Base-by-base conservation (phyloP, 1,140 invertebrate genomes). In the Augochlora pura region DNA sequence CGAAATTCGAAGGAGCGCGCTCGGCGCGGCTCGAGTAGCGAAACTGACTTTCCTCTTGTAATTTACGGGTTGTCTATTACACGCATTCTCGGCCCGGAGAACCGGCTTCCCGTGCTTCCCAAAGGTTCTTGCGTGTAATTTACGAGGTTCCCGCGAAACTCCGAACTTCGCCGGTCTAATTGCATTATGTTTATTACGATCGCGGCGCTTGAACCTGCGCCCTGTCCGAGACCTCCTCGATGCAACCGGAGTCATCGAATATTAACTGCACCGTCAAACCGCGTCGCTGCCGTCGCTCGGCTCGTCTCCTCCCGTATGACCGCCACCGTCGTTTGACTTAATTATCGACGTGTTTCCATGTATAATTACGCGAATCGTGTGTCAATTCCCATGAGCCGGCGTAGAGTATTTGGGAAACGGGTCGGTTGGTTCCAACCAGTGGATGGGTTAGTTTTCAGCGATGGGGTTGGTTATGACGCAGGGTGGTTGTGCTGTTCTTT, bases 291-390 rank as follows among this genome's bases (percentile, higher is more conserved):
- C 14, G 38, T n/a, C n/a, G n/a, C n/a, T n/a, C n/a, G n/a, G n/a
- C n/a, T n/a, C n/a, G n/a, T n/a, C n/a, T n/a, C n/a, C n/a, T n/a
- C n/a, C n/a, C n/a, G n/a, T n/a, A n/a, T n/a, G n/a, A n/a, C n/a
- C n/a, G n/a, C n/a, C n/a, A n/a, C 9, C 46, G 64, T 68, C 77
- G 52, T 63, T 86, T 80, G 71, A 86, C 78, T 86, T 78, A 77
- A 86, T 86, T 71, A 77, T 72, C 84, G 72, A 74, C 57, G 64
- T 32, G 67, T 66, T 60, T 23, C 71, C 21, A 25, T 25, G 57
- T 67, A 81, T 76, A 76, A 66, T 79, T 66, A 74, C 64, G 46
- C 27, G 71, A 82, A 81, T 75, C 74, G 67, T 77, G 69, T 77
- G 80, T 66, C 72, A 70, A 81, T 86, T 86, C 85, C 69, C 75